Conservation (phyloP, 37 sponge, comb jelly and placozoan species). For the Agelas oroides region DNA sequence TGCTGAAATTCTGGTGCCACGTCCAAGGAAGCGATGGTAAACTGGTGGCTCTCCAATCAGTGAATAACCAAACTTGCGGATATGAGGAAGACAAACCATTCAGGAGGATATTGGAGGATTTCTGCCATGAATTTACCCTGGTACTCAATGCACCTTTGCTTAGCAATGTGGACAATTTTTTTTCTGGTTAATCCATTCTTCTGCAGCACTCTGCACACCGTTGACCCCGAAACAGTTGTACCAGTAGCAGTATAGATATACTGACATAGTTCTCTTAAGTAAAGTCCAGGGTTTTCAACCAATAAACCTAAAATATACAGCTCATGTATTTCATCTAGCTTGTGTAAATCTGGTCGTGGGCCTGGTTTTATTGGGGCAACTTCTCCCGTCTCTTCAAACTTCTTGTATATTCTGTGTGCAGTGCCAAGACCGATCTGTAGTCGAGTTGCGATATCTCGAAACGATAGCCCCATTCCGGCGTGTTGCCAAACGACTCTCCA, state of each 20-base stretch:
- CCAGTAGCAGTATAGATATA: conserved; percentile 1
- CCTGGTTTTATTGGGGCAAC: neutral
- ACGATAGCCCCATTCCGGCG: conserved; percentile 30
- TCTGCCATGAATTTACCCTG: conserved; percentile 36
- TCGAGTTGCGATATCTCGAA: neutral
- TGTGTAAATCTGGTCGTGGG: neutral
- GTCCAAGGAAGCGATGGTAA: neutral
- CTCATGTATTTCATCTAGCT: conserved; percentile 48
- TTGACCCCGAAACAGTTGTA: conserved; percentile 19
- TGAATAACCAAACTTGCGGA: conserved; percentile 53
- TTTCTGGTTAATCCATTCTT: conserved; percentile 42
- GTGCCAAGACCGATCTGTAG: conserved; percentile 42
- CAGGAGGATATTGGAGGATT: conserved; percentile 14
- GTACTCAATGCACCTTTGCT: conserved; percentile 22
- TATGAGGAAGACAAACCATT: conserved; percentile 28
- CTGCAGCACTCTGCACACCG: conserved; percentile 17
- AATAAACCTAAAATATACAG: conserved; percentile 25
- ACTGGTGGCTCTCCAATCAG: conserved; percentile 37
- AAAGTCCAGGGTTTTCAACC: conserved; percentile 32
- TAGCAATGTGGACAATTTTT: conserved; percentile 23
- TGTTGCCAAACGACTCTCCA: conserved; percentile 51
- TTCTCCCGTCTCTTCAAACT: conserved; percentile 24
- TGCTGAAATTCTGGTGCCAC: conserved; percentile 39
- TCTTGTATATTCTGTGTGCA: conserved; percentile 18
- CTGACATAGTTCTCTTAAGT: conserved; percentile 1